phyloP scores from a whole-genome alignment of 2,113 vertebrate genomes.

The Bungarus multicinctus region DNA sequence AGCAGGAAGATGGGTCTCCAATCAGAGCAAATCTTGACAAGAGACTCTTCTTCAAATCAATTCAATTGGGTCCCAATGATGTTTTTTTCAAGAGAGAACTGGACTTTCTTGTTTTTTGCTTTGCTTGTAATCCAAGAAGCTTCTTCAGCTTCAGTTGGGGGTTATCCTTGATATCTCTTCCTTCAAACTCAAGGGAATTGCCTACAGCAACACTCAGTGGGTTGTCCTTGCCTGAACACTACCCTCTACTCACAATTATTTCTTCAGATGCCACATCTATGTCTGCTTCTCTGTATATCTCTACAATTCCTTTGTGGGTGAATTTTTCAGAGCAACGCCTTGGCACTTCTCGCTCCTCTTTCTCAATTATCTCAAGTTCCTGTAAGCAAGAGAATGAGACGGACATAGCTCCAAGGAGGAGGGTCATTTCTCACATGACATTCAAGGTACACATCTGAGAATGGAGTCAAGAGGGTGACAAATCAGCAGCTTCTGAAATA shows the following conservation, averaged over 20 bases:
- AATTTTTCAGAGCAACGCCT: slow-evolving; percentile 54
- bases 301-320: slow-evolving; percentile 68
- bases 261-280: slow-evolving; percentile 59
- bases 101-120: no score
- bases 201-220: not conserved
- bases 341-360: slow-evolving; percentile 37
- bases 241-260: slow-evolving; percentile 49
- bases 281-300: slow-evolving; percentile 57
- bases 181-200: not conserved
- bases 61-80: not conserved
- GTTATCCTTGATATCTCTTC: not conserved
- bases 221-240: not conserved
- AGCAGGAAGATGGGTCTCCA: not conserved
- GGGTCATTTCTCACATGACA: not conserved
- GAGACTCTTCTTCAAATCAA: not conserved
- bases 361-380: slow-evolving; percentile 59
- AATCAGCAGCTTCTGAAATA: not conserved
- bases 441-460: not conserved
- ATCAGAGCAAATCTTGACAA: not conserved
- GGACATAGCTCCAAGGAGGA: not conserved
- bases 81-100: no score
- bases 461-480: not conserved
- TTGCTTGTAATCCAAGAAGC: no score
- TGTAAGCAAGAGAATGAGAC: not conserved
- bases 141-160: not conserved